Conservation (phyloP, 2,888 invertebrate genomes). For the Poecilus cupreus region DNA sequence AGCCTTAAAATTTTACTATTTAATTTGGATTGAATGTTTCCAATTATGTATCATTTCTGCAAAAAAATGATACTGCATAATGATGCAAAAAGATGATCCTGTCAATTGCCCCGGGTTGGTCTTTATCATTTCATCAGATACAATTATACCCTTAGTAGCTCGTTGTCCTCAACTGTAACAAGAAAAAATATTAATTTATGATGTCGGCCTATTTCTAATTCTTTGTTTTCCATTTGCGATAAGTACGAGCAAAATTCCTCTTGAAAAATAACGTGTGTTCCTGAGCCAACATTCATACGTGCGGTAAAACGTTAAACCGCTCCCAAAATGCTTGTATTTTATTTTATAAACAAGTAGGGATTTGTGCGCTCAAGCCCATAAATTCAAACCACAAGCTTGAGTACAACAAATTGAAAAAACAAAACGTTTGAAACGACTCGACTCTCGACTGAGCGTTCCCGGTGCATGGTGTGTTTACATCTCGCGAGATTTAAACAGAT, state of each 20-base stretch:
- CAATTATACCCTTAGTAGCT: too few species aligned
- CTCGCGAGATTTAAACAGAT: conserved; percentile 56
- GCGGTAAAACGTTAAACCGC: neutral
- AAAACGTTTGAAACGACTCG: conserved; percentile 22
- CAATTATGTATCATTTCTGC: too few species aligned
- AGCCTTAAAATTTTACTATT: too few species aligned
- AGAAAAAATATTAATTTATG: too few species aligned
- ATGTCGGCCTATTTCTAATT: too few species aligned
- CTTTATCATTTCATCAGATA: too few species aligned
- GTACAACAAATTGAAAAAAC: conserved; percentile 44
- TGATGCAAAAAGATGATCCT: too few species aligned
- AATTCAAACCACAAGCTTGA: neutral
- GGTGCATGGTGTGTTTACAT: conserved; percentile 44
- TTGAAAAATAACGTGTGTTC: neutral
- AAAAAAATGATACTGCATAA: too few species aligned
- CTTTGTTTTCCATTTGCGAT: neutral
- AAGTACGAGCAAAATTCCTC: neutral
- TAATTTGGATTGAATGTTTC: too few species aligned
- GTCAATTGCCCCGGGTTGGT: too few species aligned
- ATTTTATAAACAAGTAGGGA: conserved; percentile 39
- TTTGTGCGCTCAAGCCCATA: conserved; percentile 31
- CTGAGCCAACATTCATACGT: neutral
- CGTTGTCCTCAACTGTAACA: too few species aligned
- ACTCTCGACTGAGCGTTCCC: conserved; percentile 2
- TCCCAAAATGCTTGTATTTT: conserved; percentile 26